These are phyloP conservation scores for Encarsia formosa DNA, from an alignment of 2,888 invertebrate species.

Conservation along the genomic window DNA sequence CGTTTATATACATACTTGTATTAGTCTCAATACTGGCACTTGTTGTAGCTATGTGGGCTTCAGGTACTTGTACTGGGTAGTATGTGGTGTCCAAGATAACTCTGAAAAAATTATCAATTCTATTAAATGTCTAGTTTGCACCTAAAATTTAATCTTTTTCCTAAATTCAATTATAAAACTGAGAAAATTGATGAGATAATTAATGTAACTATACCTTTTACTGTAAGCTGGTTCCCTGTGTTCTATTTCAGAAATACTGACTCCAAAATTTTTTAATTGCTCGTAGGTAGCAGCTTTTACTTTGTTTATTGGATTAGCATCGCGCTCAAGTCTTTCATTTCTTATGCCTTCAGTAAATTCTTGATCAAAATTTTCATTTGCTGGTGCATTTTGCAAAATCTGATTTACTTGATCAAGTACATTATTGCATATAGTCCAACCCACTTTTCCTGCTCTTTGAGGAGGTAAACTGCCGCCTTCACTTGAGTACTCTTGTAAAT, in stretches of 20 bases:
- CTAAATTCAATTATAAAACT: no score
- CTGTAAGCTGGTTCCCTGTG: slow-evolving; percentile 33
- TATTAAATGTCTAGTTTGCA: not conserved
- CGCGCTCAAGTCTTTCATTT: slow-evolving; percentile 23
- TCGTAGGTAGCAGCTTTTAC: slow-evolving; percentile 46
- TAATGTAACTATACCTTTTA: slow-evolving; percentile 28
- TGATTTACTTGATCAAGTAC: slow-evolving; percentile 61
- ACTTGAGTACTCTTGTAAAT: slow-evolving; percentile 53
- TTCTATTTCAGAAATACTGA: slow-evolving; percentile 42
- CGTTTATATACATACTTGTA: slow-evolving; percentile 57
- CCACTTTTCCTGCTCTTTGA: slow-evolving; percentile 56
- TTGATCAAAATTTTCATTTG: slow-evolving; percentile 22
- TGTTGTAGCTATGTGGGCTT: slow-evolving; percentile 36
- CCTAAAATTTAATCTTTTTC: no score
- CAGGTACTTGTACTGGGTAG: slow-evolving; percentile 40
- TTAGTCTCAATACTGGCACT: slow-evolving; percentile 47
- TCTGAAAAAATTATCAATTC: slow-evolving; percentile 26
- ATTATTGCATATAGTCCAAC: slow-evolving; percentile 70
- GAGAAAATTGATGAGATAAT: no score
- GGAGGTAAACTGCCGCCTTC: slow-evolving; percentile 54
- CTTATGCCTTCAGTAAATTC: slow-evolving; percentile 6
- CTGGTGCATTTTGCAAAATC: slow-evolving; percentile 53
- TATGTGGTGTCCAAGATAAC: slow-evolving; percentile 41
- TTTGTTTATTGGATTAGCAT: slow-evolving; percentile 34
- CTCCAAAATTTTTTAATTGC: slow-evolving; percentile 45